phyloP scores from a whole-genome alignment of 2,888 invertebrate species.

The Drosophila prolongata region DNA sequence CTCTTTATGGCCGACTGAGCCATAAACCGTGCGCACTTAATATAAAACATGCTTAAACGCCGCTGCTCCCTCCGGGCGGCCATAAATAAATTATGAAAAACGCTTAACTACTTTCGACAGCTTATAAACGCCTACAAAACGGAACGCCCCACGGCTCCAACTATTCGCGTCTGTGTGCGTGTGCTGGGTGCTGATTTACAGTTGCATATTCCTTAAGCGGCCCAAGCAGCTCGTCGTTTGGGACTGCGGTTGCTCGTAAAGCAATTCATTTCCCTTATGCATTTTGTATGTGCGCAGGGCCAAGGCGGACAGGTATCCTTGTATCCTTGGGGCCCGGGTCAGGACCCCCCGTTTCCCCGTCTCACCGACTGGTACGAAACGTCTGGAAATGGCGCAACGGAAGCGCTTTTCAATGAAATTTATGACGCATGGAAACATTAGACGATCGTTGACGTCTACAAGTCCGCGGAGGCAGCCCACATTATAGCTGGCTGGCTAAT shows the following conservation, averaged over 20 bases:
- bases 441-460: slow-evolving; percentile 80
- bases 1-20: slow-evolving; percentile 70
- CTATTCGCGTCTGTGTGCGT: slow-evolving; percentile 49
- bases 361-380: slow-evolving; percentile 18
- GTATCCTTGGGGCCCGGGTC: not conserved
- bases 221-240: slow-evolving; percentile 38
- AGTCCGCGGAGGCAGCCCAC: slow-evolving; percentile 53
- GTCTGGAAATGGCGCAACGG: slow-evolving; percentile 77
- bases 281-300: slow-evolving; percentile 55
- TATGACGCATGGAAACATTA: slow-evolving; percentile 83
- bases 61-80: slow-evolving; percentile 58
- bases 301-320: slow-evolving; percentile 33
- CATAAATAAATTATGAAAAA: slow-evolving; percentile 81
- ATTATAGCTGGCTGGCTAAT: slow-evolving; percentile 37
- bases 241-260: slow-evolving; percentile 75
- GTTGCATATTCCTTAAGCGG: slow-evolving; percentile 76
- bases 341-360: not conserved
- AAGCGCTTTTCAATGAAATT: slow-evolving; percentile 82
- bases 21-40: slow-evolving; percentile 78
- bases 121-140: slow-evolving; percentile 80
- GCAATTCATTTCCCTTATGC: slow-evolving; percentile 82
- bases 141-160: slow-evolving; percentile 51
- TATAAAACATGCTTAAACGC: slow-evolving; percentile 78
- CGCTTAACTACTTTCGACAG: slow-evolving; percentile 81
- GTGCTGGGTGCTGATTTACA: slow-evolving; percentile 72